These are phyloP conservation scores for Bradynema listronoti DNA, from an alignment of 1,140 invertebrate genomes.

Conservation along the genomic window DNA sequence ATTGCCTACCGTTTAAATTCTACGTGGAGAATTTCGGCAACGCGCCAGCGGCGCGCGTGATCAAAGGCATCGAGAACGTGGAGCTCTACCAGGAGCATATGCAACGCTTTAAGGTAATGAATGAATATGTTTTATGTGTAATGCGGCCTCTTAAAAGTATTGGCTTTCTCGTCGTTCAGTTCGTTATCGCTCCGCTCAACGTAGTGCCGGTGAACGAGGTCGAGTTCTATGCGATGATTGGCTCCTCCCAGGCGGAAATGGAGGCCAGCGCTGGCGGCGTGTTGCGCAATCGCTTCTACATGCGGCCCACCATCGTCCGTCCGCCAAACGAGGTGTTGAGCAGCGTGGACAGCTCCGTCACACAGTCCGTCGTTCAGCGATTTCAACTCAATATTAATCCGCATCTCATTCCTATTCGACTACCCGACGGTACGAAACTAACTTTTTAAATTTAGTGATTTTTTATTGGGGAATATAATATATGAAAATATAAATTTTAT, in stretches of 20 bases:
- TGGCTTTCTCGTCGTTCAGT: not conserved
- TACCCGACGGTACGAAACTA: not conserved
- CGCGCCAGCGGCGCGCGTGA: not conserved
- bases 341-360: no score
- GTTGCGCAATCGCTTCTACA: slow-evolving; percentile 8
- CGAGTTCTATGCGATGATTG: not conserved
- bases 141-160: not conserved
- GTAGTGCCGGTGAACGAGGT: not conserved
- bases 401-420: slow-evolving; percentile 2
- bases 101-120: not conserved
- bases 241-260: not conserved
- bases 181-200: not conserved
- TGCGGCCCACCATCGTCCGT: not conserved
- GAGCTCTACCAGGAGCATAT: slow-evolving; percentile 2
- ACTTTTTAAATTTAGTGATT: no score
- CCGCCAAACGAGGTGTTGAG: no score
- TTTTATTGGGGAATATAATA: not conserved
- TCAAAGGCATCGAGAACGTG: not conserved
- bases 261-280: not conserved
- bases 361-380: no score
- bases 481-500: not conserved
- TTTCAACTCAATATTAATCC: not conserved
- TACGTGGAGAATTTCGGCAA: slow-evolving; percentile 1
- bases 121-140: not conserved
- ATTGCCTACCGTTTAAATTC: not conserved